Conservation (phyloP, 2,113 vertebrate genomes). For the Triplophysa dalaica region DNA sequence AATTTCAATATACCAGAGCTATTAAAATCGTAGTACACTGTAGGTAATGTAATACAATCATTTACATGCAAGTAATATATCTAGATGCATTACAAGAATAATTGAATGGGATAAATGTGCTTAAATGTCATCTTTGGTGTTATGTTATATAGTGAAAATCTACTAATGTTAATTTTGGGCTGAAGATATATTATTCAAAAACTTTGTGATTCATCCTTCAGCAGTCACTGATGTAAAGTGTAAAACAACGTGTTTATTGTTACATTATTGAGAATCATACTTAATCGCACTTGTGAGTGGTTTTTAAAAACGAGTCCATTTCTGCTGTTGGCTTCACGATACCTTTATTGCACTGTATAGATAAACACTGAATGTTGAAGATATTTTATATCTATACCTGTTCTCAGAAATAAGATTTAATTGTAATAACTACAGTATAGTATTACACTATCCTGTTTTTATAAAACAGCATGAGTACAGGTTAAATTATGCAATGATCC, state of each 20-base stretch:
- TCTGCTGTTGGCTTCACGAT: slow-evolving; percentile 65
- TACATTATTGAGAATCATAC: slow-evolving; percentile 7
- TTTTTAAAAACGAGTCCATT: slow-evolving; percentile 64
- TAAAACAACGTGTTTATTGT: slow-evolving; percentile 11
- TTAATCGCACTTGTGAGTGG: slow-evolving; percentile 13
- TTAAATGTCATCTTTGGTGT: background rate
- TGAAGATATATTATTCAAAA: no score
- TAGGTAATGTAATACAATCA: background rate
- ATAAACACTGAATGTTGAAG: slow-evolving; percentile 72
- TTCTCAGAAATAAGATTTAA: slow-evolving; percentile 75
- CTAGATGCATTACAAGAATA: background rate
- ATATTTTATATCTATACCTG: slow-evolving; percentile 77
- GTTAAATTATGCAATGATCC: slow-evolving; percentile 13
- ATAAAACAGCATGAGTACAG: slow-evolving; percentile 21
- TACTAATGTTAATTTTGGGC: background rate
- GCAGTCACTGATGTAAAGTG: background rate
- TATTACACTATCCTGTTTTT: slow-evolving; percentile 77
- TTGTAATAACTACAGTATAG: slow-evolving; percentile 75
- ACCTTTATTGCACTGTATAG: slow-evolving; percentile 69
- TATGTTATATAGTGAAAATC: background rate
- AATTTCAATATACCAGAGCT: no score
- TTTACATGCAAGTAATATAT: background rate
- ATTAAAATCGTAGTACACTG: background rate
- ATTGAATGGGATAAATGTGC: background rate
- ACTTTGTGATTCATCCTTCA: background rate